Conservation (phyloP, 2,113 vertebrate species). For the Rhea americana region DNA sequence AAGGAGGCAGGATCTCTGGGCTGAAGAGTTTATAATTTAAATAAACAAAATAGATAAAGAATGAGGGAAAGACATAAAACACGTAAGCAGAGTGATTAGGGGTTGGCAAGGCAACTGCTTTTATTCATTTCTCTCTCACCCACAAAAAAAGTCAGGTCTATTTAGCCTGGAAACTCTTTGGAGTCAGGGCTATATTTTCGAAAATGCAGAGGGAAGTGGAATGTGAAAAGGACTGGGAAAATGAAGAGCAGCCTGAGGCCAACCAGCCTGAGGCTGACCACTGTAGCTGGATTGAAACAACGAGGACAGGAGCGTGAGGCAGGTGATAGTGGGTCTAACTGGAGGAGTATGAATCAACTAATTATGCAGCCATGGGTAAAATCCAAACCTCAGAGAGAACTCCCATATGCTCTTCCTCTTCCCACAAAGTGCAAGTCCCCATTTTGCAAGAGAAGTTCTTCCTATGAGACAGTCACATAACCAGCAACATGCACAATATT, state of each 20-base stretch:
- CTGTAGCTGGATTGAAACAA: rapidly evolving
- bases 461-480: not conserved
- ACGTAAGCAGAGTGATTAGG: not conserved
- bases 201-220: not conserved
- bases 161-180: not conserved
- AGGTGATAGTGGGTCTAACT: not conserved
- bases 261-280: not conserved
- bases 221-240: not conserved
- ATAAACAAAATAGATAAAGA: slow-evolving; percentile 39
- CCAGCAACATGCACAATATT: rapidly evolving
- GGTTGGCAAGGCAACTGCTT: not conserved
- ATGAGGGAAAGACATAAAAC: slow-evolving; percentile 2
- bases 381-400: not conserved
- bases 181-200: not conserved
- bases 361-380: not conserved
- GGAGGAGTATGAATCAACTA: not conserved
- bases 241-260: not conserved
- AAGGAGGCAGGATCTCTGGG: not conserved
- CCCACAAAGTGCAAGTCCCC: not conserved
- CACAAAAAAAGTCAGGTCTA: not conserved
- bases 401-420: not conserved
- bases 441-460: not conserved
- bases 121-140: not conserved
- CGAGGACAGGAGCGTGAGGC: rapidly evolving
- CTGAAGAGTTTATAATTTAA: slow-evolving; percentile 18